These are phyloP conservation scores for Leucophenga montana DNA, from an alignment of 2,888 invertebrate genomes.

Conservation along the genomic window DNA sequence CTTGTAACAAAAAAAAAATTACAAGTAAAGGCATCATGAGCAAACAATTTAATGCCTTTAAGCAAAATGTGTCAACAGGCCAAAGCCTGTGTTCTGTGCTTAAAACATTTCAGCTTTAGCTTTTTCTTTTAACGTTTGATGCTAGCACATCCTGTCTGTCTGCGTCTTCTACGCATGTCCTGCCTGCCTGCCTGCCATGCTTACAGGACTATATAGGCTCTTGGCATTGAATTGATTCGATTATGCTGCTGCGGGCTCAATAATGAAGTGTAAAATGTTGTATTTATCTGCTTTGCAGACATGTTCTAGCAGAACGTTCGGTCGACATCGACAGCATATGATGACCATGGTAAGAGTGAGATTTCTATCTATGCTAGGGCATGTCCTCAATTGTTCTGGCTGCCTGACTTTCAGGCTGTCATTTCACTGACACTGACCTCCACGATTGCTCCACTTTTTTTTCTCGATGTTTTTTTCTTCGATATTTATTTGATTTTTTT, in stretches of 20 bases:
- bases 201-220: slow-evolving; percentile 38
- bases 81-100: slow-evolving; percentile 47
- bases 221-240: slow-evolving; percentile 64
- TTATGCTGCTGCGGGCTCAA: slow-evolving; percentile 63
- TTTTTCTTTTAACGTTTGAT: slow-evolving; percentile 2
- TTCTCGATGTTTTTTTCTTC: not conserved
- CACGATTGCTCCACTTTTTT: slow-evolving; percentile 52
- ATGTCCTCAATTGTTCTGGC: slow-evolving; percentile 38
- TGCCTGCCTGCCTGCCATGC: slow-evolving; percentile 55
- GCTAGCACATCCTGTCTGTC: not conserved
- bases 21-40: slow-evolving; percentile 22
- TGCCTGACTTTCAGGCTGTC: slow-evolving; percentile 31
- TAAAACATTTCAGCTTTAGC: slow-evolving; percentile 28
- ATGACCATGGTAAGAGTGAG: slow-evolving; percentile 22
- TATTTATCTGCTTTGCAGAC: slow-evolving; percentile 65
- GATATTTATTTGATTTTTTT: slow-evolving; percentile 53
- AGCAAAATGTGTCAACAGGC: slow-evolving; percentile 68
- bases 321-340: too few relatives aligned
- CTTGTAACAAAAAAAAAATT: slow-evolving; percentile 41
- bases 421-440: slow-evolving; percentile 5
- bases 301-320: slow-evolving; percentile 42
- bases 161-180: not conserved
- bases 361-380: slow-evolving; percentile 26
- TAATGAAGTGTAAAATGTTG: slow-evolving; percentile 71
- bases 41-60: slow-evolving; percentile 66